Percentiles rank a stretch among this genome's conserved stretches.
phyloP scores from a whole-genome alignment of 2,113 vertebrate genomes.

The Pterocles orientalis region DNA sequence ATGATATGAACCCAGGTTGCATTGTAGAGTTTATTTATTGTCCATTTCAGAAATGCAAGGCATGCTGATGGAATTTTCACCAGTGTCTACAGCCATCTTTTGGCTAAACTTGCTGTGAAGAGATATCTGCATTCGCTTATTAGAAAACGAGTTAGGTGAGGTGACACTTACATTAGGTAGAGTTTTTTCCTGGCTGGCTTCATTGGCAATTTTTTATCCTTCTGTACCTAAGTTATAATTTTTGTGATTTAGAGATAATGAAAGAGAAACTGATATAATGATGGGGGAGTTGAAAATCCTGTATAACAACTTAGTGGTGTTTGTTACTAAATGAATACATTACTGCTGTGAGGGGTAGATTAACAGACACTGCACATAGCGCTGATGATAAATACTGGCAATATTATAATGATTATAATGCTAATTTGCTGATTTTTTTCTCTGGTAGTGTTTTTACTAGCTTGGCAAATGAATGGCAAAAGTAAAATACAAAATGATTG shows the following conservation, averaged over 20 bases:
- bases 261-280: background rate
- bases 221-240: background rate
- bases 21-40: conserved; percentile 59
- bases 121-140: conserved; percentile 93
- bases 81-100: conserved; percentile 91
- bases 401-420: background rate
- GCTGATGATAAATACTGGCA: background rate
- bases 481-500: background rate
- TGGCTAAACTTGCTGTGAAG: conserved; percentile 90
- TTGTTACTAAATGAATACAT: background rate
- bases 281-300: background rate
- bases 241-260: background rate
- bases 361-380: background rate
- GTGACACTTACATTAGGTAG: conserved; percentile 42
- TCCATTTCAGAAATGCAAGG: conserved; percentile 83
- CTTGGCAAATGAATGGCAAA: background rate
- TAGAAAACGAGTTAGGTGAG: conserved; percentile 92
- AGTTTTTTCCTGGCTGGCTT: background rate
- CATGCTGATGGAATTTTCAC: conserved; percentile 95
- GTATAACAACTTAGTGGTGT: background rate
- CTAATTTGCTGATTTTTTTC: background rate
- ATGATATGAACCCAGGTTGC: background rate
- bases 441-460: background rate
- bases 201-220: background rate
- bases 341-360: background rate